Conservation (phyloP, 2,113 vertebrate genomes). For the Crotalus tigris region DNA sequence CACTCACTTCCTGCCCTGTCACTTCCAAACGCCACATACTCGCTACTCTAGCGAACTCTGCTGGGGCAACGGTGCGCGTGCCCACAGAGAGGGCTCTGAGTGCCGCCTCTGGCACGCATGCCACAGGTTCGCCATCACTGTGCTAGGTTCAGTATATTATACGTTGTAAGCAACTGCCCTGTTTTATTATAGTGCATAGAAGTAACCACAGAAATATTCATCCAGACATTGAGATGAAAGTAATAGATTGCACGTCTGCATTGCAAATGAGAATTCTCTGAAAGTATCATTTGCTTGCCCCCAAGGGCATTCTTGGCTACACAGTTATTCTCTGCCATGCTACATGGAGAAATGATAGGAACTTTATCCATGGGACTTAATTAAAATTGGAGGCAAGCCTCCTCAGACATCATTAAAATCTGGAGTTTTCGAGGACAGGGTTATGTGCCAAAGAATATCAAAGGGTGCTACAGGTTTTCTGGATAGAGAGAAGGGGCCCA, state of each 20-base stretch:
- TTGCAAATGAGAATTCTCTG: neutral
- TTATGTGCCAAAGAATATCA: constrained; percentile 32
- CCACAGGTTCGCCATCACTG: no score
- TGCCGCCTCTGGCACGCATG: no score
- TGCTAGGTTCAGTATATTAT: neutral
- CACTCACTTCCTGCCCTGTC: no score
- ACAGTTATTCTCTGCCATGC: neutral
- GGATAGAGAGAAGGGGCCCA: neutral
- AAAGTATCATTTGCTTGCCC: neutral
- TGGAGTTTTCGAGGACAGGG: neutral
- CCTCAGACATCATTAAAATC: neutral
- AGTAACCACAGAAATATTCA: neutral
- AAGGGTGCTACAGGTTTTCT: neutral
- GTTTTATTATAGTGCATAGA: neutral
- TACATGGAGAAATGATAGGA: neutral
- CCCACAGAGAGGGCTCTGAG: no score
- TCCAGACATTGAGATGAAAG: neutral
- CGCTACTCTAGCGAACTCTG: no score
- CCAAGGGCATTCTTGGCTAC: neutral
- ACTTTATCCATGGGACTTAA: neutral
- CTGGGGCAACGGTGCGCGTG: no score
- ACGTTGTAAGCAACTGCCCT: neutral
- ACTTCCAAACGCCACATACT: no score
- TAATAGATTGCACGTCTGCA: neutral
- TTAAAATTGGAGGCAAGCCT: neutral